Conservation (phyloP, 2,888 invertebrate species). For the Monochamus alternatus region DNA sequence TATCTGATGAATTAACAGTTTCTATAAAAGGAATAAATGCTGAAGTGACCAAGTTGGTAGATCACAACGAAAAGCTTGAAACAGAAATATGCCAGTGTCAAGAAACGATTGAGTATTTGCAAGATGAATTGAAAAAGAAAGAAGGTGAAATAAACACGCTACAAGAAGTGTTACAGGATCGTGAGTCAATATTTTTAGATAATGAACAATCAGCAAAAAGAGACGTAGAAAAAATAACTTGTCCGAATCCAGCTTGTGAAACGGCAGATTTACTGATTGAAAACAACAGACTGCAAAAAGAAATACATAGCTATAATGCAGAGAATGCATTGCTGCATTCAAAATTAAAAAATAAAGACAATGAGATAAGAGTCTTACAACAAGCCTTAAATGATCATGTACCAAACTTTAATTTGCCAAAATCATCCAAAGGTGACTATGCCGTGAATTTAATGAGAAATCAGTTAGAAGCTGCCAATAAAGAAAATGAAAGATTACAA, state of each 20-base stretch:
- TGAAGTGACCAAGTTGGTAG: not conserved
- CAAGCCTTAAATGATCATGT: not conserved
- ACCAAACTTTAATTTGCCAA: not conserved
- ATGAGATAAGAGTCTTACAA: slow-evolving; percentile 17
- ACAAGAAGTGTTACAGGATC: slow-evolving; percentile 53
- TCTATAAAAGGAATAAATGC: slow-evolving; percentile 18
- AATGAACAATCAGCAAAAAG: not conserved
- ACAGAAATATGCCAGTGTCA: slow-evolving; percentile 24
- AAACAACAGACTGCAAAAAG: slow-evolving; percentile 10
- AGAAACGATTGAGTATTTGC: slow-evolving; percentile 34
- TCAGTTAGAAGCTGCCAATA: slow-evolving; percentile 51
- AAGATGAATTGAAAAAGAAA: slow-evolving; percentile 47
- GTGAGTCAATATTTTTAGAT: slow-evolving; percentile 40
- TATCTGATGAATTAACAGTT: not conserved
- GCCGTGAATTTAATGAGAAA: slow-evolving; percentile 26
- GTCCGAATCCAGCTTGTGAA: slow-evolving; percentile 5
- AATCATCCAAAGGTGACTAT: not conserved
- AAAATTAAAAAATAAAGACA: slow-evolving; percentile 18
- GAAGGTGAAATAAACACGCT: slow-evolving; percentile 49
- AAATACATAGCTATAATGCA: not conserved
- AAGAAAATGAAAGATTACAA: slow-evolving; percentile 51
- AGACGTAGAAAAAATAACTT: not conserved
- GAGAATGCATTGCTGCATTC: not conserved
- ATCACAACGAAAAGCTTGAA: slow-evolving; percentile 24
- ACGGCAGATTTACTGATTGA: slow-evolving; percentile 1